Evolutionary conservation across 2,888 invertebrate genomes (phyloP).

Genomic region (Eugnorisma glareosa): DNA sequence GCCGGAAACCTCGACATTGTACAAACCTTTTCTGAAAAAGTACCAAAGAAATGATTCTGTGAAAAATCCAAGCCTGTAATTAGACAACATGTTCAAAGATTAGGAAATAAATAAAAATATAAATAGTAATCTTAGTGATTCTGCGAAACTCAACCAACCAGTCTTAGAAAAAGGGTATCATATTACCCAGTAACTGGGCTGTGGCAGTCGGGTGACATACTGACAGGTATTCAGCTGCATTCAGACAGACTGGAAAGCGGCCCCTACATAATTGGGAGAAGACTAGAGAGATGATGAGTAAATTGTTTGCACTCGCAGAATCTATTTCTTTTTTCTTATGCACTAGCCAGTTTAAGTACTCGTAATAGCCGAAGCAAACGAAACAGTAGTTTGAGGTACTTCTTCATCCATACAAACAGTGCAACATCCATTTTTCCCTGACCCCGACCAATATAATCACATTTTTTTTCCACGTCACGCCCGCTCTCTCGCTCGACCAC

Average conservation of each 20-base stretch:
- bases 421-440: not conserved
- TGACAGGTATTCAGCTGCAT: not conserved
- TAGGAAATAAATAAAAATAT: no score
- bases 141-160: not conserved
- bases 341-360: not conserved
- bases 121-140: no score
- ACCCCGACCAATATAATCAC: not conserved
- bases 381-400: not conserved
- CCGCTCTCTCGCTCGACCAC: slow-evolving; percentile 13
- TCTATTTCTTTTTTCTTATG: no score
- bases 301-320: no score
- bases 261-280: not conserved
- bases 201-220: not conserved
- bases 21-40: not conserved
- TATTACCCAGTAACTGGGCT: not conserved
- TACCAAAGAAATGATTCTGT: not conserved
- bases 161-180: not conserved
- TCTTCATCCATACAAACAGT: not conserved
- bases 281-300: no score
- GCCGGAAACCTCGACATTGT: no score
- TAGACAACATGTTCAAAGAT: not conserved
- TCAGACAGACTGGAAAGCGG: not conserved
- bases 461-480: slow-evolving; percentile 6
- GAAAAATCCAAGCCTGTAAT: not conserved
- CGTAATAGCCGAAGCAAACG: not conserved